Evolutionary conservation across 2,888 invertebrate genomes (phyloP).

Genomic region (Idaea straminata): DNA sequence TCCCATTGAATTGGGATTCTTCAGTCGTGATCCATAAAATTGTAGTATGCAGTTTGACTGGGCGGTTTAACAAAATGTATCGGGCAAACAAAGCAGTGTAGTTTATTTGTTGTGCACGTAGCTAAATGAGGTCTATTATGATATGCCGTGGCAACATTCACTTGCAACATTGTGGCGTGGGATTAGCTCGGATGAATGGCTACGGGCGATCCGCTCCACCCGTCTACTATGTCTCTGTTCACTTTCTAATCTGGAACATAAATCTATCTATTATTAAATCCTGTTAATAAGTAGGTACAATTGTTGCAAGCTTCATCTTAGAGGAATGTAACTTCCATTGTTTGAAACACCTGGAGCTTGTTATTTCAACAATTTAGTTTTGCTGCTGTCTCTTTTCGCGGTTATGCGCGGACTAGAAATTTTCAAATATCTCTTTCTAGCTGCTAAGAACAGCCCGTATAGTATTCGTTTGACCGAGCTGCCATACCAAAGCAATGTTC

Average conservation of each 20-base stretch:
- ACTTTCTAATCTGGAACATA: neutral
- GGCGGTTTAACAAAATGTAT: slow-evolving; percentile 5
- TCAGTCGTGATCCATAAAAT: slow-evolving; percentile 11
- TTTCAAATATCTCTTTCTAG: too few relatives aligned
- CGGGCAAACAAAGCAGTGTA: slow-evolving; percentile 7
- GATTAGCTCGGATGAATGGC: slow-evolving; percentile 14
- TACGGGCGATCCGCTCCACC: neutral
- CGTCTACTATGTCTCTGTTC: slow-evolving; percentile 1
- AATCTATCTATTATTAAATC: neutral
- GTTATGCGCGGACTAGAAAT: too few relatives aligned
- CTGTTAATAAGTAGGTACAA: neutral
- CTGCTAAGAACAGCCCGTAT: too few relatives aligned
- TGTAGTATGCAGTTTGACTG: slow-evolving; percentile 1
- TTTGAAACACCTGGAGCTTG: slow-evolving; percentile 1
- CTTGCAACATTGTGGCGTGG: slow-evolving; percentile 22
- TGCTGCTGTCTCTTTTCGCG: too few relatives aligned
- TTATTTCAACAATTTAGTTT: slow-evolving; percentile 5
- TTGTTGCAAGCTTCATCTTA: neutral
- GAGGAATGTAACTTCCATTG: neutral
- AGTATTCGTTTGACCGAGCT: too few relatives aligned
- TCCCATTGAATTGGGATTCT: neutral
- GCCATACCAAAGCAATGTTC: too few relatives aligned
- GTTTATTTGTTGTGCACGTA: slow-evolving; percentile 7
- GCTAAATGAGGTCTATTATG: slow-evolving; percentile 10
- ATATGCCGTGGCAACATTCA: slow-evolving; percentile 3